Conservation (phyloP, 2,888 invertebrate species). For the Limenitis camilla region DNA sequence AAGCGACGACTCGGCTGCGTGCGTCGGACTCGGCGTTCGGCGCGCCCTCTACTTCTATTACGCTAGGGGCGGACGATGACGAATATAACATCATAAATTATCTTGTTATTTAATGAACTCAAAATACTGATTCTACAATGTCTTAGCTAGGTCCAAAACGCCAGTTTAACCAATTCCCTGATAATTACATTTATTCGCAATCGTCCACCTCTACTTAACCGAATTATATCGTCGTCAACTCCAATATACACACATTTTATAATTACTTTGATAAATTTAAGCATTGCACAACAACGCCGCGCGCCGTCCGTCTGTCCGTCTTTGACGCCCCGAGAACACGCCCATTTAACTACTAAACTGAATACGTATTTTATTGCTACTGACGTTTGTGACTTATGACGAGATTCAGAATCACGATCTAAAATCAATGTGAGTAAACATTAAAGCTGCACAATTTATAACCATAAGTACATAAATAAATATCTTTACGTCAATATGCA, state of each 20-base stretch:
- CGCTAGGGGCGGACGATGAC: background rate
- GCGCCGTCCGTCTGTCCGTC: constrained; percentile 27
- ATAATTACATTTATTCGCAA: background rate
- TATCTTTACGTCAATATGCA: constrained; percentile 57
- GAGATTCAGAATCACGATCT: constrained; percentile 75
- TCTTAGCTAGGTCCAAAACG: no score
- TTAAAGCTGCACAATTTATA: constrained; percentile 74
- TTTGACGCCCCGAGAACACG: constrained; percentile 36
- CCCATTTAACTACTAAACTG: constrained; percentile 54
- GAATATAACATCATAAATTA: background rate
- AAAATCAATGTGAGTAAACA: constrained; percentile 73
- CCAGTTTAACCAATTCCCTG: background rate
- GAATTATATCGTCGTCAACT: constrained; percentile 18
- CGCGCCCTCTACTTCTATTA: constrained; percentile 1
- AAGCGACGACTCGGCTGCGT: constrained; percentile 26
- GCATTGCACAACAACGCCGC: constrained; percentile 53
- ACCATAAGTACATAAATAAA: constrained; percentile 70
- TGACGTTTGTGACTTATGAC: constrained; percentile 74
- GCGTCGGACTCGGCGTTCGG: constrained; percentile 1
- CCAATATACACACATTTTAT: constrained; percentile 25
- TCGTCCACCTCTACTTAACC: background rate
- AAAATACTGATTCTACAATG: no score
- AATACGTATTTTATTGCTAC: constrained; percentile 67
- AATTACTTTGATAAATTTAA: constrained; percentile 38
- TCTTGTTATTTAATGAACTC: no score